phyloP scores from a whole-genome alignment of 1,140 invertebrate genomes.

The Bombyx mandarina region DNA sequence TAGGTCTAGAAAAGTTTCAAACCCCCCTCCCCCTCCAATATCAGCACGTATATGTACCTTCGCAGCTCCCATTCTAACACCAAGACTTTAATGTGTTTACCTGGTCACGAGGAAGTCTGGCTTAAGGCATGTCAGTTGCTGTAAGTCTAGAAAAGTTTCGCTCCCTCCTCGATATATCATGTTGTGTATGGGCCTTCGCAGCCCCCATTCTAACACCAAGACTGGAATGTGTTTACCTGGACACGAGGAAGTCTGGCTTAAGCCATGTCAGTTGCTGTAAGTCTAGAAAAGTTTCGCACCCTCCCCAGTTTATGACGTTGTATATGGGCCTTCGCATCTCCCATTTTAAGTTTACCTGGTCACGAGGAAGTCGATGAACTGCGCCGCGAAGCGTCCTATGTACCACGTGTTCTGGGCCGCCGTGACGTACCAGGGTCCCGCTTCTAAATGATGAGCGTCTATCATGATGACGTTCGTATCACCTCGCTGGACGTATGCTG shows the following conservation, averaged over 20 bases:
- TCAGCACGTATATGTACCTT: background rate
- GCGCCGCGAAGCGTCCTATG: constrained; percentile 66
- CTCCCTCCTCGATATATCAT: background rate
- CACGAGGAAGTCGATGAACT: constrained; percentile 72
- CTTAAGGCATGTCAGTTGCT: background rate
- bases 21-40: too few relatives aligned
- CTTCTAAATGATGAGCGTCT: constrained; percentile 63
- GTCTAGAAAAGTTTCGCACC: background rate
- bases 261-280: background rate
- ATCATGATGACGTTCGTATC: constrained; percentile 70
- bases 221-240: constrained; percentile 31
- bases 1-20: background rate
- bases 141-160: background rate
- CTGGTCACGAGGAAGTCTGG: constrained; percentile 62
- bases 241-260: constrained; percentile 52
- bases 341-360: constrained; percentile 36
- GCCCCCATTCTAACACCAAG: background rate
- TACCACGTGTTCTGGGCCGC: constrained; percentile 70
- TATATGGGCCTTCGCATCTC: background rate
- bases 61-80: background rate
- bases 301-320: background rate
- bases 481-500: constrained; percentile 68
- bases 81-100: constrained; percentile 15
- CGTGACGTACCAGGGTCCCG: constrained; percentile 72
- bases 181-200: background rate